phyloP scores from a whole-genome alignment of 2,888 invertebrate species.

The Xestoiulus laeticollis region DNA sequence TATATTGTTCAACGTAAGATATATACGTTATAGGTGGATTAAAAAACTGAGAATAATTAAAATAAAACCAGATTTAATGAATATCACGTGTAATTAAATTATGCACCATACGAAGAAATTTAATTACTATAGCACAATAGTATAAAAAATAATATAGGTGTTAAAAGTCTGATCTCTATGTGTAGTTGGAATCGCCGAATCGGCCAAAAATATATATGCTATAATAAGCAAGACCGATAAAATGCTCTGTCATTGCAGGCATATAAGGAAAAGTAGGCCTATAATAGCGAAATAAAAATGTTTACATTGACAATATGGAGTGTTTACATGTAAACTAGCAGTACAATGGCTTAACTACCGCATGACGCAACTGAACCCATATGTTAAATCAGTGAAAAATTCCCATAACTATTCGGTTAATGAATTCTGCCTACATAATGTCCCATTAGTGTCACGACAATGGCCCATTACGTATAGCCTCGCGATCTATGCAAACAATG shows the following conservation, averaged over 20 bases:
- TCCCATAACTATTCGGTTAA: constrained; percentile 43
- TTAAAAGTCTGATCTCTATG: too few relatives aligned
- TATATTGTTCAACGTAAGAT: too few relatives aligned
- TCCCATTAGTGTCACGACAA: constrained; percentile 46
- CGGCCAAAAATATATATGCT: too few relatives aligned
- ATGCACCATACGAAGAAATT: too few relatives aligned
- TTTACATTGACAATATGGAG: constrained; percentile 11
- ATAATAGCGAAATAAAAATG: constrained; percentile 29
- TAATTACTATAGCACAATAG: too few relatives aligned
- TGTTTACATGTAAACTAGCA: constrained; percentile 14
- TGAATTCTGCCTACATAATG: constrained; percentile 46
- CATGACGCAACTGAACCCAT: background rate
- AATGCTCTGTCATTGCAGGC: background rate
- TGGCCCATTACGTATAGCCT: constrained; percentile 44
- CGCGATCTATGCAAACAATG: constrained; percentile 39
- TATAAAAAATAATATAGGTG: too few relatives aligned
- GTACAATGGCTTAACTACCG: constrained; percentile 34
- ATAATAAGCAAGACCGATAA: background rate
- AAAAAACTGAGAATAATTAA: too few relatives aligned
- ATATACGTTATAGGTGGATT: too few relatives aligned
- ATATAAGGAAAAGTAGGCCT: background rate
- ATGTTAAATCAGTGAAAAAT: constrained; percentile 16
- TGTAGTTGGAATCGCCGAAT: background rate
- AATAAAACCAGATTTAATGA: too few relatives aligned
- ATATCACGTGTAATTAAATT: too few relatives aligned